Conservation (phyloP, 2,888 invertebrate species). For the Rotaria macrura region DNA sequence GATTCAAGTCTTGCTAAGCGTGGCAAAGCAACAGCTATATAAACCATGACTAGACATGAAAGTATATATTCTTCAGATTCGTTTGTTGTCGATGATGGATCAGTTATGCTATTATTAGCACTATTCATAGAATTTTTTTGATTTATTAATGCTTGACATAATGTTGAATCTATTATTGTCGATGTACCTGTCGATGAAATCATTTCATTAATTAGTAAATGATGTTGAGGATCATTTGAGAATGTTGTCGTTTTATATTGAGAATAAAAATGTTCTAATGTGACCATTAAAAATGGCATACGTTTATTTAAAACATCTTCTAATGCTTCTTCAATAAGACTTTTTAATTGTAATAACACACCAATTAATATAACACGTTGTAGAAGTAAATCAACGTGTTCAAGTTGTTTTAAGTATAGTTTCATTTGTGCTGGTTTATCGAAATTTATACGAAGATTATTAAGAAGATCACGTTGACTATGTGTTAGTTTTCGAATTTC, state of each 20-base stretch:
- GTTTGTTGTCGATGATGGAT: neutral
- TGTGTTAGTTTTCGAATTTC: conserved; percentile 8
- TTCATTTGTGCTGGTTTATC: conserved; percentile 93
- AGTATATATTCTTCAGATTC: conserved; percentile 77
- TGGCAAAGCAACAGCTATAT: conserved; percentile 91
- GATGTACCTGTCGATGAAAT: conserved; percentile 51
- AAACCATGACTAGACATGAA: conserved; percentile 91
- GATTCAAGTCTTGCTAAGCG: conserved; percentile 63
- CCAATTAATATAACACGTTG: conserved; percentile 95
- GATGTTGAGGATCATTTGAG: neutral
- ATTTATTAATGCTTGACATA: conserved; percentile 26
- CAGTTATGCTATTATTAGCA: neutral
- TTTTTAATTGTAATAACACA: conserved; percentile 85
- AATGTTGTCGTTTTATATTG: conserved; percentile 14
- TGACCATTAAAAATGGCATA: conserved; percentile 86
- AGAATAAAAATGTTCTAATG: conserved; percentile 70
- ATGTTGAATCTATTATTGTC: conserved; percentile 24
- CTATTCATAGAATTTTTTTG: neutral
- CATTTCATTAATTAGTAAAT: conserved; percentile 71
- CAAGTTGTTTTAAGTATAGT: conserved; percentile 31
- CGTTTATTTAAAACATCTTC: conserved; percentile 75
- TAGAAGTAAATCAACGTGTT: conserved; percentile 79
- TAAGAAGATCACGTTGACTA: conserved; percentile 61
- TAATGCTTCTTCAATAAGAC: conserved; percentile 81
- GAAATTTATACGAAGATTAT: conserved; percentile 81